Conservation (phyloP, 2,113 vertebrate species). For the Holacanthus passer region DNA sequence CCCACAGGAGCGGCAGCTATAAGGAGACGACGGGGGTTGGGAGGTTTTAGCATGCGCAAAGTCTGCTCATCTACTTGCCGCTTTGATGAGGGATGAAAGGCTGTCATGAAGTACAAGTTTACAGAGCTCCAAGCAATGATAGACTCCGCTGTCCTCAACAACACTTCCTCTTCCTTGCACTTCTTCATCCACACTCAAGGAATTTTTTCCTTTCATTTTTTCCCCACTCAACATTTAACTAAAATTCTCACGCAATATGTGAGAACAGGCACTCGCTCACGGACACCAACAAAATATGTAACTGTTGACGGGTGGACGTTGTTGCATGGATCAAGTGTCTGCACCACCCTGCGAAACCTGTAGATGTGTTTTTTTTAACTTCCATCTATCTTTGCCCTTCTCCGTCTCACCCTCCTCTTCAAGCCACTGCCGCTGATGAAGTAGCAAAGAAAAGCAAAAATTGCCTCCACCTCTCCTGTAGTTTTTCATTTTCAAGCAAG, state of each 20-base stretch:
- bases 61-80: slow-evolving; percentile 93
- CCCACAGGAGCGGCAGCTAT: slow-evolving; percentile 76
- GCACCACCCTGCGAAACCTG: slow-evolving; percentile 19
- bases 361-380: slow-evolving; percentile 24
- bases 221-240: slow-evolving; percentile 7
- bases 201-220: slow-evolving; percentile 7
- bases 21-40: slow-evolving; percentile 71
- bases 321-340: slow-evolving; percentile 28
- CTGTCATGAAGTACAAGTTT: slow-evolving; percentile 83
- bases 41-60: slow-evolving; percentile 76
- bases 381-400: slow-evolving; percentile 24
- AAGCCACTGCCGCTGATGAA: slow-evolving; percentile 44
- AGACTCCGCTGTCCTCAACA: slow-evolving; percentile 79
- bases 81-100: slow-evolving; percentile 92
- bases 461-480: slow-evolving; percentile 53
- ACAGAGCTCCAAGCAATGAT: slow-evolving; percentile 82
- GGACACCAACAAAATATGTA: neutral
- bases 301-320: slow-evolving; percentile 16
- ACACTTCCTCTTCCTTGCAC: slow-evolving; percentile 49
- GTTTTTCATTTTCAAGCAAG: slow-evolving; percentile 74
- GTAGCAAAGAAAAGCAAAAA: slow-evolving; percentile 60
- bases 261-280: neutral
- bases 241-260: slow-evolving; percentile 4
- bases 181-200: slow-evolving; percentile 22
- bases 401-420: neutral